Evolutionary conservation across 2,113 vertebrate genomes (phyloP).

Genomic region (Xerus inauris): DNA sequence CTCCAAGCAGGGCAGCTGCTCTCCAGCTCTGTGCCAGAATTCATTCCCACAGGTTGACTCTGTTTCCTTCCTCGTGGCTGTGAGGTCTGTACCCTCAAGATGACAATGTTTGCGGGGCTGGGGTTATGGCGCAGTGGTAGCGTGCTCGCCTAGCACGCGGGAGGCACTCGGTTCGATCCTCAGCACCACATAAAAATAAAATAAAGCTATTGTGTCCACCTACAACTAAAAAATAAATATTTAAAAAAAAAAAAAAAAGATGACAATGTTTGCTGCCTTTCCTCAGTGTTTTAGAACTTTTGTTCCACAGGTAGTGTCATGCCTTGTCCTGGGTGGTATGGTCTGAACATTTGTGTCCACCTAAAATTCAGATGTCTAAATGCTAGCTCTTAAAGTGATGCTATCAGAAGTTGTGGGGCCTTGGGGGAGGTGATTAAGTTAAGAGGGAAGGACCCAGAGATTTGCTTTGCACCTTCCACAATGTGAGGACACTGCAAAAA

Average conservation of each 20-base stretch:
- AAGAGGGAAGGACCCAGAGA: neutral
- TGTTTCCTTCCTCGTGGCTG: neutral
- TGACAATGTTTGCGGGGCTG: neutral
- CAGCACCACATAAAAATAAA: too few species aligned
- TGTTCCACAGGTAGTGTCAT: neutral
- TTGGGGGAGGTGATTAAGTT: neutral
- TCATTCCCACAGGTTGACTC: neutral
- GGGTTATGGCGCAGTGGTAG: too few species aligned
- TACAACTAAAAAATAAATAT: too few species aligned
- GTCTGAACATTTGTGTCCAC: neutral
- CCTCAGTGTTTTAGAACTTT: neutral
- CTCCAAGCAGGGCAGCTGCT: neutral
- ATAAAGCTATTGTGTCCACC: too few species aligned
- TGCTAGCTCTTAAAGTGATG: neutral
- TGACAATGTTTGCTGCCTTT: neutral
- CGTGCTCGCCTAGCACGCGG: too few species aligned
- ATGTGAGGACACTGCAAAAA: neutral
- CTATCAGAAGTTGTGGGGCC: neutral
- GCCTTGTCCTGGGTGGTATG: neutral
- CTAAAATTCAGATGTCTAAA: neutral
- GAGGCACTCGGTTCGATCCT: too few species aligned
- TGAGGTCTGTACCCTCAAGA: neutral
- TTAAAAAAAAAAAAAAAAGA: too few species aligned
- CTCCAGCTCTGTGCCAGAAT: neutral
- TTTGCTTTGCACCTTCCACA: neutral